These are phyloP conservation scores for Drosophila pachea DNA, from an alignment of 1,140 invertebrate genomes.

Conservation along the genomic window DNA sequence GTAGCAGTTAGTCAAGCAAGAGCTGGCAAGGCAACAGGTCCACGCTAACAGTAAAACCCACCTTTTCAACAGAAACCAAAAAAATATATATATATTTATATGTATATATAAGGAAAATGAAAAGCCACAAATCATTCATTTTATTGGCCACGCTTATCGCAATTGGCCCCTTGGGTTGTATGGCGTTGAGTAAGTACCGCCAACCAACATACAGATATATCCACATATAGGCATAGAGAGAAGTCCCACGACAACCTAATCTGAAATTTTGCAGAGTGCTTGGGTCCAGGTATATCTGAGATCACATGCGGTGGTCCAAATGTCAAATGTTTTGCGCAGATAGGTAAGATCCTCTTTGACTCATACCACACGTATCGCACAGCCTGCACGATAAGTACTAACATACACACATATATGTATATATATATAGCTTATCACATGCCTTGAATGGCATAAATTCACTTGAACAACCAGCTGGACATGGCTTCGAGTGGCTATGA, in stretches of 20 bases:
- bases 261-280: constrained; percentile 13
- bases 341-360: constrained; percentile 23
- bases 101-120: too few relatives aligned
- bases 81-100: too few relatives aligned
- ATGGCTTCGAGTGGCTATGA: background rate
- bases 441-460: too few relatives aligned
- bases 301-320: background rate
- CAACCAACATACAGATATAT: background rate
- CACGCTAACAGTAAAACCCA: too few relatives aligned
- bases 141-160: constrained; percentile 31
- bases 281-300: background rate
- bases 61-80: too few relatives aligned
- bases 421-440: too few relatives aligned
- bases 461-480: background rate
- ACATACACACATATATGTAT: too few relatives aligned
- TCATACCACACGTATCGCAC: constrained; percentile 10
- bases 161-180: background rate
- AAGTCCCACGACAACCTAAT: background rate
- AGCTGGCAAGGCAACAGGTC: too few relatives aligned
- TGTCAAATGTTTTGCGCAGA: constrained; percentile 5
- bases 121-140: constrained; percentile 6
- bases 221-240: too few relatives aligned
- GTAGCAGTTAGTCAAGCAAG: too few relatives aligned
- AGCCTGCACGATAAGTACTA: background rate
- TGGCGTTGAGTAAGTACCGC: constrained; percentile 13